phyloP scores from a whole-genome alignment of 2,113 vertebrate genomes.

The Cettia cetti region DNA sequence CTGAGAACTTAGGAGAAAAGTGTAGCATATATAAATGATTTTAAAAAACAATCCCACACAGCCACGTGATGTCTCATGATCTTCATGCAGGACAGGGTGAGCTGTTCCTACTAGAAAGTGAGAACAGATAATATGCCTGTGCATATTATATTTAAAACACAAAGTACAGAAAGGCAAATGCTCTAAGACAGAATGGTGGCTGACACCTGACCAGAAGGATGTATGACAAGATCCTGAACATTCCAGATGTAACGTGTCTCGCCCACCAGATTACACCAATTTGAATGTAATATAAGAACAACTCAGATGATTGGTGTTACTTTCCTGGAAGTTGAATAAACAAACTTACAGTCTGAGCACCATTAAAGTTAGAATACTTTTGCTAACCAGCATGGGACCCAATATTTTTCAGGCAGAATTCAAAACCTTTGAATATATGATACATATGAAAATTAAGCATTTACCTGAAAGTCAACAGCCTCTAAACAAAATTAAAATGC shows the following conservation, averaged over 20 bases:
- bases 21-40: not conserved
- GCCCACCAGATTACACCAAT: not conserved
- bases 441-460: not conserved
- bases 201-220: not conserved
- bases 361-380: not conserved
- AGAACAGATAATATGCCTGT: not conserved
- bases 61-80: not conserved
- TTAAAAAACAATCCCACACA: not conserved
- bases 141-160: not conserved
- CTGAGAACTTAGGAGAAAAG: not conserved
- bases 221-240: fast-evolving
- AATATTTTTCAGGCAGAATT: not conserved
- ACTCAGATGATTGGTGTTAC: not conserved
- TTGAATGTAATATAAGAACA: not conserved
- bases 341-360: not conserved
- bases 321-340: not conserved
- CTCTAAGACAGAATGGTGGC: not conserved
- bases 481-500: not conserved
- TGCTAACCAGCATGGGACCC: not conserved
- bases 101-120: not conserved
- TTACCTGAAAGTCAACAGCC: not conserved
- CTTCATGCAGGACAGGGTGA: not conserved
- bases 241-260: not conserved
- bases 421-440: not conserved
- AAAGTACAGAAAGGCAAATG: not conserved